Conservation (phyloP, 2,797 vertebrate genomes). For the Spondyliosoma cantharus region DNA sequence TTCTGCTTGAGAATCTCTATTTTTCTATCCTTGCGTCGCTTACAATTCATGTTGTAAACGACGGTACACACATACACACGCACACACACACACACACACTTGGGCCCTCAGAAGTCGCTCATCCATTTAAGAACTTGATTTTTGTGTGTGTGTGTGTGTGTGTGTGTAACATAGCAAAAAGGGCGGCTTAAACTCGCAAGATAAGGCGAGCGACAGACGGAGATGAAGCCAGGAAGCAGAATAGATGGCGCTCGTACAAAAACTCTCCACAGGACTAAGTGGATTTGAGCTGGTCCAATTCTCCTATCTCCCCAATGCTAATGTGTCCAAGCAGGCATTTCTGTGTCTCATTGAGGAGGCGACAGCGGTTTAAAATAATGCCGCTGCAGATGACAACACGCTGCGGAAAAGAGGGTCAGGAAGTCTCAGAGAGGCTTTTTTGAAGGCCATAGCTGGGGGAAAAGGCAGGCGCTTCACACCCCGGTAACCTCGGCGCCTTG, state of each 20-base stretch:
- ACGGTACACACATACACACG: conserved; percentile 19
- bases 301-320: conserved; percentile 41
- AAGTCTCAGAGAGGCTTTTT: conserved; percentile 27
- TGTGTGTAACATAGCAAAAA: conserved; percentile 43
- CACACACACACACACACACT: conserved; percentile 3
- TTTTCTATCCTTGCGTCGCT: conserved; percentile 41
- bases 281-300: conserved; percentile 57
- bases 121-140: conserved; percentile 40
- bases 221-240: conserved; percentile 42
- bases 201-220: conserved; percentile 28
- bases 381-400: conserved; percentile 23
- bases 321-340: conserved; percentile 48
- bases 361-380: conserved; percentile 43
- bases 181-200: conserved; percentile 48
- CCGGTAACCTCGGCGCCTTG: conserved; percentile 25
- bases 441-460: conserved; percentile 12
- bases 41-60: conserved; percentile 43
- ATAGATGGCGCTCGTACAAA: conserved; percentile 50
- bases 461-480: conserved; percentile 33
- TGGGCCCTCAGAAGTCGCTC: conserved; percentile 26
- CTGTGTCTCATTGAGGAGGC: conserved; percentile 34
- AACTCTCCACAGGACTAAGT: conserved; percentile 52
- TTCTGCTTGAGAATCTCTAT: conserved; percentile 37
- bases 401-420: conserved; percentile 24
- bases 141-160: conserved; percentile 11